Evolutionary conservation across 2,113 vertebrate species (phyloP).

Genomic region (rat (Rattus norvegicus)): DNA sequence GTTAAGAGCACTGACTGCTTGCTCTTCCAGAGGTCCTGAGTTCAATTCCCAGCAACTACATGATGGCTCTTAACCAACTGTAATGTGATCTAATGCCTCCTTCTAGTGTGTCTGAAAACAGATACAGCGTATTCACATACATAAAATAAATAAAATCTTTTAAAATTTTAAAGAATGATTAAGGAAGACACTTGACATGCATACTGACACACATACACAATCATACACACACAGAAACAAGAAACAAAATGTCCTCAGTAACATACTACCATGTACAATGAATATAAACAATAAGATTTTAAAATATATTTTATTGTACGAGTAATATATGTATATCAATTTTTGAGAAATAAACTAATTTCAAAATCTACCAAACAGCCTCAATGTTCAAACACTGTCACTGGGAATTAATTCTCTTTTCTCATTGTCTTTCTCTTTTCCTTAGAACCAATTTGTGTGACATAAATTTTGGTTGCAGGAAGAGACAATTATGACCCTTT

Average conservation of each 20-base stretch:
- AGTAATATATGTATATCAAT: not conserved
- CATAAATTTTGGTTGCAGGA: not conserved
- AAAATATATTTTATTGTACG: not conserved
- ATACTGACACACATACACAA: not conserved
- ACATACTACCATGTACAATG: not conserved
- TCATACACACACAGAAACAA: not conserved
- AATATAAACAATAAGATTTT: not conserved
- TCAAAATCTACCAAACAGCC: not conserved
- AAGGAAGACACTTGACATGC: not conserved
- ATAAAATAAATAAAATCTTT: too few relatives aligned
- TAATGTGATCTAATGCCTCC: too few relatives aligned
- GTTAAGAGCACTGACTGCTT: too few relatives aligned
- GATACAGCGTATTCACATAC: too few relatives aligned
- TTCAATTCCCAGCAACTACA: too few relatives aligned
- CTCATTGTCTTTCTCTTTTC: not conserved
- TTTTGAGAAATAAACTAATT: not conserved
- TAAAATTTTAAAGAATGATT: not conserved
- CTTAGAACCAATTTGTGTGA: not conserved
- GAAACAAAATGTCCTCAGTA: not conserved
- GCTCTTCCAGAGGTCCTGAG: too few relatives aligned
- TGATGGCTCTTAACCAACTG: too few relatives aligned
- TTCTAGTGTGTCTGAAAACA: too few relatives aligned
- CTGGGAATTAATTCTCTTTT: not conserved
- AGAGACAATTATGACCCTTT: not conserved
- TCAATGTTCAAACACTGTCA: not conserved